Conservation (phyloP, 2,797 vertebrate genomes). For the Myotis planiceps region DNA sequence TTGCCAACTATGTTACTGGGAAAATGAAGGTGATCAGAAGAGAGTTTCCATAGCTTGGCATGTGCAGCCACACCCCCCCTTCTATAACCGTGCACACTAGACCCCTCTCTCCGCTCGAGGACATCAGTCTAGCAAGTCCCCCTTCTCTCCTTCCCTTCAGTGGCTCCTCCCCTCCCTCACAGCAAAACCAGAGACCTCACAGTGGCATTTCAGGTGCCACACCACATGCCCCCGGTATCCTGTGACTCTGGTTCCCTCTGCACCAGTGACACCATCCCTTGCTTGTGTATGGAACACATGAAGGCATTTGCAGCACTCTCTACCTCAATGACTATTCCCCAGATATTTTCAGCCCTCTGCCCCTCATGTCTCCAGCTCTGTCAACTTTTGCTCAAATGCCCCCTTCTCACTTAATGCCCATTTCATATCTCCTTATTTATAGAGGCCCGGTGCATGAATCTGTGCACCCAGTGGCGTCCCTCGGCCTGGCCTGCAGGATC, state of each 20-base stretch:
- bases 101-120: too few species aligned
- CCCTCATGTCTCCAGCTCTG: rapidly evolving
- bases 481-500: too few species aligned
- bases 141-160: neutral
- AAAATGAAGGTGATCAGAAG: neutral
- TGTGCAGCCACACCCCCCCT: rapidly evolving
- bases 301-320: rapidly evolving
- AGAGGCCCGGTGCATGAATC: too few species aligned
- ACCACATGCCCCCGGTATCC: rapidly evolving
- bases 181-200: neutral
- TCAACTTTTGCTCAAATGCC: neutral
- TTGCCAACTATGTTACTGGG: neutral
- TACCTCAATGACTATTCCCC: neutral
- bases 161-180: neutral
- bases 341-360: neutral
- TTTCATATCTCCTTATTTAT: neutral
- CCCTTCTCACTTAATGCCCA: neutral
- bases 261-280: neutral
- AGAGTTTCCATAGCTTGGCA: neutral
- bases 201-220: neutral
- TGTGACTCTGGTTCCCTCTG: neutral
- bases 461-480: too few species aligned
- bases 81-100: rapidly evolving
- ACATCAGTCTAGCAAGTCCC: too few species aligned
- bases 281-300: neutral